Evolutionary conservation across 2,888 invertebrate genomes (phyloP), one percentile per base, ranked within the genome.

Genomic region (Opisthograptis luteolata): DNA sequence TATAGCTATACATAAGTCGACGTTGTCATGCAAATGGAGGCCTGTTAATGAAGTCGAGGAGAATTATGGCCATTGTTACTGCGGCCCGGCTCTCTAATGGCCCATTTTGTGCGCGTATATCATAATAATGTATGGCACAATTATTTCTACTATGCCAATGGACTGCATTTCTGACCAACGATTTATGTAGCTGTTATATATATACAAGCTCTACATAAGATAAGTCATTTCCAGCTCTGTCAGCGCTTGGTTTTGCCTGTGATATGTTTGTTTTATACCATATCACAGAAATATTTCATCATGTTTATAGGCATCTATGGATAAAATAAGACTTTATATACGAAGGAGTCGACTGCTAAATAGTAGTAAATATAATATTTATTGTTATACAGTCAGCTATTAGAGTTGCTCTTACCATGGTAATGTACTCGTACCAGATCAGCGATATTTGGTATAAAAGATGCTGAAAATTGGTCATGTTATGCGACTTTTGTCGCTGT

Each of bases 1-100:
- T 84, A 76, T 79, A 79, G 74, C 60, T 76, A 70, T 79, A 75
- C 68, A 68, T 75, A 77, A 71, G 71, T 80, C 64, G 75, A 74
- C 76, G 76, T 78, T 88, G 87, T 87, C 88, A 88, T 88, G 88
- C 88, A 89, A 89, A 89, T 89, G 88, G 88, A 84, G 81, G 87
- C 82, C 88, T 88, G 88, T 84, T 88, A 89, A 89, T 89, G 89
- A 89, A 89, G 87, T 81, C 84, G 79, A 81, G 76, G 82, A 87
- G 89, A 89, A 87, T 88, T 89, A 89, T 89, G 81, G 87, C 74
- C 81, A 82, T 88, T 88, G 89, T 87, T 86, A 87, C 78, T 82
- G 87, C 87, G 80, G 79, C 79, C 73, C 79, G 75, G 79, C 76
- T 73, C 69, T 74, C 73, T 81, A 87, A 89, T 88, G 80, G 87